Evolutionary conservation across 2,113 vertebrate genomes (phyloP).

Genomic region (Arvicanthis niloticus): DNA sequence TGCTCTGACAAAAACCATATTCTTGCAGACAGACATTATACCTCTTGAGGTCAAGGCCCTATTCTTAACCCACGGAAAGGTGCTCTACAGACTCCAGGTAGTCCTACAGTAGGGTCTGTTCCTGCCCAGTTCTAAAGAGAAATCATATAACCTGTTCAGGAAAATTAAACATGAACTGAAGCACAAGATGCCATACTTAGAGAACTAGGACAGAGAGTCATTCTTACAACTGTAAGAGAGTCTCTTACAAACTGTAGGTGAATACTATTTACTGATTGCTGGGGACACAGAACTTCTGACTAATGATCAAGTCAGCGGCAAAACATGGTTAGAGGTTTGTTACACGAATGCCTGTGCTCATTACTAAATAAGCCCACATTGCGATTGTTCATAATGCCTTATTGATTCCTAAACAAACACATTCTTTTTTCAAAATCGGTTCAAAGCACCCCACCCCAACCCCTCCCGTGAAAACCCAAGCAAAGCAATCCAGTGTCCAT

Average conservation of each 20-base stretch:
- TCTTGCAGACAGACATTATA: background rate
- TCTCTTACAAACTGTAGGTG: background rate
- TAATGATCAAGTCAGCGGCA: background rate
- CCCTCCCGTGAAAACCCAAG: background rate
- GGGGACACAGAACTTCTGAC: background rate
- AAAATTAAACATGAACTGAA: background rate
- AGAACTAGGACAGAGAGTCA: background rate
- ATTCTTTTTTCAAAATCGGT: conserved; percentile 16
- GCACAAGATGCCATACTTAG: background rate
- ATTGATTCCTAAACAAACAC: background rate
- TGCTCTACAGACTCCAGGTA: background rate
- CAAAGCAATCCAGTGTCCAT: background rate
- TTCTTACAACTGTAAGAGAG: too few relatives aligned
- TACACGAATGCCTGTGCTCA: background rate
- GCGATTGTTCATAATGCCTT: background rate
- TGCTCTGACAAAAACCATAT: background rate
- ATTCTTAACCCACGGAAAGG: background rate
- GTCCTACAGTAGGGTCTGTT: background rate
- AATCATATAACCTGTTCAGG: background rate
- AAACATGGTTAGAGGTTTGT: background rate
- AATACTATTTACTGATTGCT: background rate
- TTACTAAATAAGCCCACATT: background rate
- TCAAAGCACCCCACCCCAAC: background rate
- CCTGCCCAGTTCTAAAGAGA: background rate
- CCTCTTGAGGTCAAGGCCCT: background rate